A percentile compares a stretch with the other conserved stretches of the same genome.
Conservation (phyloP, 2,113 vertebrate genomes). For the Eira barbara region DNA sequence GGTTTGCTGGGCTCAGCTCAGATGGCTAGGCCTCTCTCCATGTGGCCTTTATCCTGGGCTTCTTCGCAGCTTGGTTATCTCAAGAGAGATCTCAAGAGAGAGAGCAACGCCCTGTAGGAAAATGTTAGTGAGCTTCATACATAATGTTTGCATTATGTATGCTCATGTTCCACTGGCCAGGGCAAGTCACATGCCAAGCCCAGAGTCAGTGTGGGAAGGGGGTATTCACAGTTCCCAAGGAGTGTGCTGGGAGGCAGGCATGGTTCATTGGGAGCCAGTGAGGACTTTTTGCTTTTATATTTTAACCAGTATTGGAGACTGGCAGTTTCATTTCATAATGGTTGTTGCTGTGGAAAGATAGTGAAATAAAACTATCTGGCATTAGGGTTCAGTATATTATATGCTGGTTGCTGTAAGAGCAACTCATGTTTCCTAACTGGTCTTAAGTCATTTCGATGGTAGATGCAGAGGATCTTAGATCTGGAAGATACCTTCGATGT, state of each 20-base stretch:
- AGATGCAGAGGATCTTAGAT: slow-evolving; percentile 22
- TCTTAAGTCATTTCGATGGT: slow-evolving; percentile 23
- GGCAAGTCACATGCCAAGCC: background rate
- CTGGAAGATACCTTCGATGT: background rate
- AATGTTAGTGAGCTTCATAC: background rate
- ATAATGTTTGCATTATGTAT: background rate
- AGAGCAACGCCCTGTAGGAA: background rate
- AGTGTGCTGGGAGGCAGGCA: background rate
- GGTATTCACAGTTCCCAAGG: background rate
- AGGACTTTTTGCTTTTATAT: background rate
- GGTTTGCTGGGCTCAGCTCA: background rate
- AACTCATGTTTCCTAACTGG: background rate
- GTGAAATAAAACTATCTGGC: slow-evolving; percentile 7
- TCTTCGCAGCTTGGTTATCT: slow-evolving; percentile 18
- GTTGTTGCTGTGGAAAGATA: background rate
- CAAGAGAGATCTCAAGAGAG: background rate
- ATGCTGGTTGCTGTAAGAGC: background rate
- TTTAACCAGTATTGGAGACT: background rate
- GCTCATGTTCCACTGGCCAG: background rate
- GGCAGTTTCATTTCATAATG: slow-evolving; percentile 31
- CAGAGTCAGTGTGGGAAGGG: background rate
- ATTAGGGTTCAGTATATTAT: slow-evolving; percentile 6
- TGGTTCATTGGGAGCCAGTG: background rate
- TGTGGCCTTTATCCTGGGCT: slow-evolving; percentile 28
- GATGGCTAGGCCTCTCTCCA: background rate